phyloP scores from a whole-genome alignment of 2,888 invertebrate species.

The Anaspis maculata region DNA sequence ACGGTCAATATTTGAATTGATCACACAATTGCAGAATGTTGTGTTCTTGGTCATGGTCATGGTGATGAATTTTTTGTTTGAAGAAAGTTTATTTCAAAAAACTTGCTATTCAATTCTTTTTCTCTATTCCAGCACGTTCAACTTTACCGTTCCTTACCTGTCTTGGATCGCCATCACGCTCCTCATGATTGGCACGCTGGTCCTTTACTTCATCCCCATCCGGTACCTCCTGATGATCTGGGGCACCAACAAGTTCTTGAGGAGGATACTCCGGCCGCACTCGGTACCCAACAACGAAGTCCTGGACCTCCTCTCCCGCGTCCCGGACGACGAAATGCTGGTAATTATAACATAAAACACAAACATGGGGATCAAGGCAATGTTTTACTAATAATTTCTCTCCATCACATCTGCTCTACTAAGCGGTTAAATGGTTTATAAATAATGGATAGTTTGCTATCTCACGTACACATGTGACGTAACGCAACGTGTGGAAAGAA shows the following conservation, averaged over 20 bases:
- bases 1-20: too few species aligned
- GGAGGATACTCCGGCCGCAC: conserved; percentile 86
- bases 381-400: too few species aligned
- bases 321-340: conserved; percentile 89
- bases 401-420: conserved; percentile 18
- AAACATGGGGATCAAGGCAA: too few species aligned
- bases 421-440: too few species aligned
- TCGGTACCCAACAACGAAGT: conserved; percentile 96
- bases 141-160: conserved; percentile 94
- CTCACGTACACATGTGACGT: too few species aligned
- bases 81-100: background rate
- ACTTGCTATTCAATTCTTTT: conserved; percentile 1
- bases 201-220: conserved; percentile 83
- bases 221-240: conserved; percentile 84
- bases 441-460: too few species aligned
- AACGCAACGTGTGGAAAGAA: too few species aligned
- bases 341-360: too few species aligned
- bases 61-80: too few species aligned
- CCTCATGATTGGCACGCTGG: conserved; percentile 61
- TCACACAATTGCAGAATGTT: too few species aligned
- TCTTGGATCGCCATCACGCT: conserved; percentile 85
- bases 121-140: conserved; percentile 72
- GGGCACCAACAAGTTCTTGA: conserved; percentile 92
- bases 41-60: too few species aligned
- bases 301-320: conserved; percentile 85